These are phyloP conservation scores for Sipha flava DNA, from an alignment of 1,140 invertebrate species.

Conservation along the genomic window DNA sequence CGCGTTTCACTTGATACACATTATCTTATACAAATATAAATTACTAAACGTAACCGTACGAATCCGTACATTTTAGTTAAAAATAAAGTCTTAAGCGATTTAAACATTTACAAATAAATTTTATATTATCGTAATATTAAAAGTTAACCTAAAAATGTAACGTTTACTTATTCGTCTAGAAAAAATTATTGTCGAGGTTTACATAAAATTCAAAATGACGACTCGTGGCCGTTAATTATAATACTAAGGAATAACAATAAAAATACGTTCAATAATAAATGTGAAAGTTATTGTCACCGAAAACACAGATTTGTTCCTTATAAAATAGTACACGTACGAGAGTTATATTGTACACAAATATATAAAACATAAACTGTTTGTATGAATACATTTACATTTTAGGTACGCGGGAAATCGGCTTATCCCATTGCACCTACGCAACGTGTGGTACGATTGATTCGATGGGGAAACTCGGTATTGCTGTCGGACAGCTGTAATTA, in stretches of 20 bases:
- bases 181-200: slow-evolving; percentile 24
- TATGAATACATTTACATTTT: background rate
- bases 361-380: background rate
- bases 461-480: too few relatives aligned
- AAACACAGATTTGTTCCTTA: slow-evolving; percentile 27
- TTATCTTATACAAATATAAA: background rate
- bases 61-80: background rate
- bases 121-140: background rate
- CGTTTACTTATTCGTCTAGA: background rate
- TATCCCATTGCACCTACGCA: background rate
- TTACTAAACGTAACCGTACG: background rate
- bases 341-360: background rate
- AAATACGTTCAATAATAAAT: background rate
- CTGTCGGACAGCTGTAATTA: too few relatives aligned
- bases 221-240: background rate
- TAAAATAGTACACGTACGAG: background rate
- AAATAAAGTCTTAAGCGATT: background rate
- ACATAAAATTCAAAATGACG: slow-evolving; percentile 1
- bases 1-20: too few relatives aligned
- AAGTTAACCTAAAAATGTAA: background rate
- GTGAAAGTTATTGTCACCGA: slow-evolving; percentile 18
- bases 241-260: background rate
- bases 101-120: background rate
- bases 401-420: background rate
- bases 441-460: too few relatives aligned